Percentiles rank a stretch among this genome's conserved stretches.
Evolutionary conservation across 2,888 invertebrate species (phyloP).

Genomic region (Dolichomitus sp.): DNA sequence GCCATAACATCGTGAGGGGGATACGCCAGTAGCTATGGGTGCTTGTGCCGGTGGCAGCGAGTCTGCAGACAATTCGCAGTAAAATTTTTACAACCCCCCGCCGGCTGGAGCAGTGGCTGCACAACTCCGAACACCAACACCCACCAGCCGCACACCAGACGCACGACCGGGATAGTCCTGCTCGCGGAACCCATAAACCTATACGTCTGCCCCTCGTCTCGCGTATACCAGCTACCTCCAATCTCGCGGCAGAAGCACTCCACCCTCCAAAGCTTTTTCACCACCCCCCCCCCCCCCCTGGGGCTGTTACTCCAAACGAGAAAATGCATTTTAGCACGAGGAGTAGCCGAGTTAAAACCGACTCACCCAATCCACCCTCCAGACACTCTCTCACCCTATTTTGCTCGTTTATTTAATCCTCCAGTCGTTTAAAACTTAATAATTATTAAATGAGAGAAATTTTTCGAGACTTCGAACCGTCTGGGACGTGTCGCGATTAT

Average conservation of each 20-base stretch:
- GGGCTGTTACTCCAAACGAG: conserved; percentile 70
- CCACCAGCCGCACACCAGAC: conserved; percentile 78
- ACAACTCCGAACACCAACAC: conserved; percentile 5
- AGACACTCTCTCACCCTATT: conserved; percentile 40
- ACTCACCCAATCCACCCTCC: conserved; percentile 17
- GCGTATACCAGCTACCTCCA: conserved; percentile 70
- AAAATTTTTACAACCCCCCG: conserved; percentile 84
- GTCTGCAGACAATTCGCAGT: conserved; percentile 86
- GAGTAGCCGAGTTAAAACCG: conserved; percentile 22
- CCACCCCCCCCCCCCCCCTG: conserved; percentile 40
- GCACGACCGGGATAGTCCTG: conserved; percentile 79
- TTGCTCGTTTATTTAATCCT: conserved; percentile 42
- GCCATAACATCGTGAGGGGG: conserved; percentile 81
- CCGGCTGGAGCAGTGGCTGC: conserved; percentile 61
- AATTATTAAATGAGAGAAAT: conserved; percentile 6
- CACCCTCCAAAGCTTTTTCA: conserved; percentile 53
- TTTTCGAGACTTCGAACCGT: not conserved
- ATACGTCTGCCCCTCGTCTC: conserved; percentile 74
- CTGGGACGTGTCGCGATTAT: not conserved
- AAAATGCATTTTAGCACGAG: conserved; percentile 67
- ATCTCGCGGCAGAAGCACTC: conserved; percentile 69
- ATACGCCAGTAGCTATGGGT: conserved; percentile 32
- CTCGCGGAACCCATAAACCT: conserved; percentile 84
- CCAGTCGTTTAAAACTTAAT: conserved; percentile 12
- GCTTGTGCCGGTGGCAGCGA: conserved; percentile 63